Conservation (phyloP, 30 jellyfish, hydroid and myxozoan genomes). For the Chrysaora quinquecirrha region DNA sequence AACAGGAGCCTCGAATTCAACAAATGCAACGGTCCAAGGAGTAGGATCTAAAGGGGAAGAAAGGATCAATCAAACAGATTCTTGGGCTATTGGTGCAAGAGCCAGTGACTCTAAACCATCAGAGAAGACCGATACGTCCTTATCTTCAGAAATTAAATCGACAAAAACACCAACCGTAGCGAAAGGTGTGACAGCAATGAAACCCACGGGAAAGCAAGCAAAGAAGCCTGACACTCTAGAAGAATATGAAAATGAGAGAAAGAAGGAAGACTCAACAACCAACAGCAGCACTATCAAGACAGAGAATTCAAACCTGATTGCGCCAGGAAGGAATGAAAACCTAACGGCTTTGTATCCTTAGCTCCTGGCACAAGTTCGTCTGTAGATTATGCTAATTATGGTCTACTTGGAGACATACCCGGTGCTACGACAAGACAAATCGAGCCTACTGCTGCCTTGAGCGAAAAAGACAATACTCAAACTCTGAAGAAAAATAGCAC, state of each 20-base stretch:
- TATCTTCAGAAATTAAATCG: background rate
- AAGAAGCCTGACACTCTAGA: slow-evolving; percentile 79
- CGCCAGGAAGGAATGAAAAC: too few relatives aligned
- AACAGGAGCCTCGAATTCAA: background rate
- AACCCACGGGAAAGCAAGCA: slow-evolving; percentile 31
- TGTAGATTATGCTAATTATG: slow-evolving; percentile 38
- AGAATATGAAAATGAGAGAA: slow-evolving; percentile 66
- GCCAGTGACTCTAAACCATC: background rate
- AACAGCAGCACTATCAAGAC: background rate
- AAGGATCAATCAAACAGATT: background rate
- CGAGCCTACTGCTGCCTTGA: background rate
- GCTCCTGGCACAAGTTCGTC: too few relatives aligned
- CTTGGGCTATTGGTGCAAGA: background rate
- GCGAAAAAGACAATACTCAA: background rate
- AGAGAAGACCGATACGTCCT: background rate
- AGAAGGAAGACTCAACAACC: background rate
- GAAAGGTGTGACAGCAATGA: background rate
- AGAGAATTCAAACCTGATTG: too few relatives aligned
- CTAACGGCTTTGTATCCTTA: too few relatives aligned
- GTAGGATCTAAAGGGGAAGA: background rate
- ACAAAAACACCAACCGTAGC: background rate
- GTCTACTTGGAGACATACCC: slow-evolving; percentile 62
- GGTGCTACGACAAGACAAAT: slow-evolving; percentile 30
- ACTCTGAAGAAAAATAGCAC: background rate
- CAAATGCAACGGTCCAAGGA: background rate